These are phyloP conservation scores for Mus pahari DNA, from an alignment of 2,113 vertebrate species.

Conservation along the genomic window DNA sequence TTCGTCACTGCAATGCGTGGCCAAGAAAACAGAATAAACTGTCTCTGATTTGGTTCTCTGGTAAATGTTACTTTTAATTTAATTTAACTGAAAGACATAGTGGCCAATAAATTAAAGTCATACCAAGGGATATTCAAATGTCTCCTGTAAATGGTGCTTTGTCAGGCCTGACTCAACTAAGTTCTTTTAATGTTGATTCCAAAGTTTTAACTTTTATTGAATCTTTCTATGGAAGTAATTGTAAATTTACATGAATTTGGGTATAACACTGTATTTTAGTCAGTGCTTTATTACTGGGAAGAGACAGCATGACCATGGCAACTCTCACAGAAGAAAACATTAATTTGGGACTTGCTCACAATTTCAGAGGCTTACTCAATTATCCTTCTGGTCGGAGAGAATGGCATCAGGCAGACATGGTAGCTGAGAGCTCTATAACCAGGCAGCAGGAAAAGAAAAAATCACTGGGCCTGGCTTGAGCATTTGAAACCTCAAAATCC, in stretches of 20 bases:
- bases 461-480: background rate
- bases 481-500: background rate
- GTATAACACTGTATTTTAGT: background rate
- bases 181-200: conserved; percentile 65
- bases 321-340: background rate
- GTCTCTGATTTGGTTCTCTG: background rate
- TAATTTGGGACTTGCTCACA: background rate
- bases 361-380: background rate
- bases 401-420: background rate
- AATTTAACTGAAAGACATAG: conserved; percentile 10
- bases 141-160: background rate
- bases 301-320: background rate
- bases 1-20: background rate
- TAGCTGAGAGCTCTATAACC: background rate
- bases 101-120: background rate
- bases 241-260: background rate
- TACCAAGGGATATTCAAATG: conserved; percentile 25
- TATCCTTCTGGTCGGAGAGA: background rate
- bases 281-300: background rate
- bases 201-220: conserved; percentile 66
- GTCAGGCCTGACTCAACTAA: background rate
- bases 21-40: background rate
- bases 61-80: conserved; percentile 38
- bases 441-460: background rate
- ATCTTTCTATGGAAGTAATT: background rate